Base-by-base conservation (phyloP, 2,797 vertebrate genomes). In the Galagoides demidoff region DNA sequence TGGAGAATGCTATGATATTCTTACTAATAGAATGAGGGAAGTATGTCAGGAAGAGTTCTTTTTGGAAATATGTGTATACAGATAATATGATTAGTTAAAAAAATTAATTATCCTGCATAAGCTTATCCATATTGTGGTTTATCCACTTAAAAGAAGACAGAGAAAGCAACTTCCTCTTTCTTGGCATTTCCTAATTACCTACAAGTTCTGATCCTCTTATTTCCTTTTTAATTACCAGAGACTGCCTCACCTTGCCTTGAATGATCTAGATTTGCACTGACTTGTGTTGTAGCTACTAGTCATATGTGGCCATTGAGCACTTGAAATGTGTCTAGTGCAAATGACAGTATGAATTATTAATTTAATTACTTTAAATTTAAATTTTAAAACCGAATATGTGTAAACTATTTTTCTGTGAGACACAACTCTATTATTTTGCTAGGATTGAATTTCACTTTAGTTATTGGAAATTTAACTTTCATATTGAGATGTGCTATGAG, bases 371-470 rank as follows among this genome's bases (percentile, higher is more conserved):
- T 79, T 73, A 85, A 71, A 29, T 64, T 92, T 94, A 59, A 79
- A 52, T 77, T 89, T 89, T 55, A 77, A 92, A 89, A 63, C 7
- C 25, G 20, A 29, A 76, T 29, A 29, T 83, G 31, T 85, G 63
- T 76, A 81, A 92, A 89, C 73, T 61, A 37, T 76, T 96, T 96
- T 95, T 74, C 49, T 85, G 52, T 92, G 88, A 74, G 66, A 52
- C 20, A 73, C 7, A 89, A 78, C 49, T 87, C 29, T 87, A 66
- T 31, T 92, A 23, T 82, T 86, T 92, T 82, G 52, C 16, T 55
- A 94, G 71, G 27, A 90, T 82, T 95, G 90, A 89, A 84, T 92
- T 96, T 95, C 45, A 88, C n/a, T 85, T 92, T 92, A 68, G 34
- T 12, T 39, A 88, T 31, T 89, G 61, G 95, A 92, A 77, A 19